phyloP scores from a whole-genome alignment of 2,888 invertebrate genomes.

The Liopterus haemorrhoidalis region DNA sequence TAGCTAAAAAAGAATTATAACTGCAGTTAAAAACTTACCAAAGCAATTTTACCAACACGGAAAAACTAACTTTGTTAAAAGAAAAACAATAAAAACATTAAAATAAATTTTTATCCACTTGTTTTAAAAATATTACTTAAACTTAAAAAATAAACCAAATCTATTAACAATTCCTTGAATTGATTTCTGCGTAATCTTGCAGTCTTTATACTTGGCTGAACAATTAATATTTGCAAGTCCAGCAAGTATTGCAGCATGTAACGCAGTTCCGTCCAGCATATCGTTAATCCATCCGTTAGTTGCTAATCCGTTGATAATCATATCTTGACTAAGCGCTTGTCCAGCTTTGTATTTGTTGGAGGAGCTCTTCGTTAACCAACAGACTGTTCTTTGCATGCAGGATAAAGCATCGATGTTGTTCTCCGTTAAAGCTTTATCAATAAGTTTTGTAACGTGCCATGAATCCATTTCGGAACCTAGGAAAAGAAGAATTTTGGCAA shows the following conservation, averaged over 20 bases:
- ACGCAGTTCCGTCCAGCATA: slow-evolving; percentile 49
- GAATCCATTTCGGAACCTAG: no score
- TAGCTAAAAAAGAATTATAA: slow-evolving; percentile 38
- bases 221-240: slow-evolving; percentile 47
- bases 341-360: slow-evolving; percentile 42
- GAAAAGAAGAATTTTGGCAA: no score
- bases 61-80: neutral
- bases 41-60: neutral
- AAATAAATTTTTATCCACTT: neutral
- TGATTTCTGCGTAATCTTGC: slow-evolving; percentile 39
- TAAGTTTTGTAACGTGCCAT: slow-evolving; percentile 41
- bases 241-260: slow-evolving; percentile 49
- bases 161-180: slow-evolving; percentile 25
- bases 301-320: slow-evolving; percentile 49
- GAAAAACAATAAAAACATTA: neutral
- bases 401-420: slow-evolving; percentile 56
- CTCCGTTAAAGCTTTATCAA: slow-evolving; percentile 52
- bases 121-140: neutral
- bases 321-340: slow-evolving; percentile 44
- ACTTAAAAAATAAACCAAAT: slow-evolving; percentile 12
- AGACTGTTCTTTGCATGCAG: slow-evolving; percentile 57
- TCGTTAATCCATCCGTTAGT: slow-evolving; percentile 45
- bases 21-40: neutral
- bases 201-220: slow-evolving; percentile 44
- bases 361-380: slow-evolving; percentile 48